A percentile compares a stretch with the other conserved stretches of the same genome.
These are phyloP conservation scores for Maniola jurtina DNA, from an alignment of 1,140 invertebrate species.

Conservation along the genomic window DNA sequence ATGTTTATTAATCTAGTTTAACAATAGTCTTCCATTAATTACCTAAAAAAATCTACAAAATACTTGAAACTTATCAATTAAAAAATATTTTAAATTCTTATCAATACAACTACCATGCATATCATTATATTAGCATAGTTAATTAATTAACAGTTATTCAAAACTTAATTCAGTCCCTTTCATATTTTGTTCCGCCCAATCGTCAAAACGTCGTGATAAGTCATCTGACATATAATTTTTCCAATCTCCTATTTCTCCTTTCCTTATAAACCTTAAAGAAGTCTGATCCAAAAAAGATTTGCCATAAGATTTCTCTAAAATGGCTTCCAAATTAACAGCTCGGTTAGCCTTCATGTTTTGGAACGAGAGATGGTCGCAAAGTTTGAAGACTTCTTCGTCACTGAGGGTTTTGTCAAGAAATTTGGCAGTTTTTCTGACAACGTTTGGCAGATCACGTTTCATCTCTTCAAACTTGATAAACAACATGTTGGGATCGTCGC, in stretches of 20 bases:
- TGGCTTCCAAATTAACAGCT: conserved; percentile 85
- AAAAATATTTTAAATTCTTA: too few relatives aligned
- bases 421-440: conserved; percentile 83
- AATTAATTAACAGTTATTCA: conserved; percentile 58
- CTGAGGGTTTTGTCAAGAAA: conserved; percentile 86
- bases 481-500: conserved; percentile 86
- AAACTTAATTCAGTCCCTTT: conserved; percentile 83
- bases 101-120: too few relatives aligned
- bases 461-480: conserved; percentile 93
- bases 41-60: background rate
- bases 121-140: too few relatives aligned
- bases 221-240: conserved; percentile 88
- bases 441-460: conserved; percentile 84
- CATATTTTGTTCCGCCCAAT: conserved; percentile 85
- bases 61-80: too few relatives aligned
- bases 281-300: conserved; percentile 77
- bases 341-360: conserved; percentile 89
- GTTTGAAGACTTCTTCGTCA: conserved; percentile 82
- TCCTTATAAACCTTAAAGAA: conserved; percentile 85
- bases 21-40: background rate
- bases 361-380: conserved; percentile 89
- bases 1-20: too few relatives aligned
- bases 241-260: conserved; percentile 92
- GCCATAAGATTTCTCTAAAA: conserved; percentile 79
- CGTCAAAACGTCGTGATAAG: conserved; percentile 84